phyloP scores from a whole-genome alignment of 2,888 invertebrate genomes.

The Prionchulus punctatus region DNA sequence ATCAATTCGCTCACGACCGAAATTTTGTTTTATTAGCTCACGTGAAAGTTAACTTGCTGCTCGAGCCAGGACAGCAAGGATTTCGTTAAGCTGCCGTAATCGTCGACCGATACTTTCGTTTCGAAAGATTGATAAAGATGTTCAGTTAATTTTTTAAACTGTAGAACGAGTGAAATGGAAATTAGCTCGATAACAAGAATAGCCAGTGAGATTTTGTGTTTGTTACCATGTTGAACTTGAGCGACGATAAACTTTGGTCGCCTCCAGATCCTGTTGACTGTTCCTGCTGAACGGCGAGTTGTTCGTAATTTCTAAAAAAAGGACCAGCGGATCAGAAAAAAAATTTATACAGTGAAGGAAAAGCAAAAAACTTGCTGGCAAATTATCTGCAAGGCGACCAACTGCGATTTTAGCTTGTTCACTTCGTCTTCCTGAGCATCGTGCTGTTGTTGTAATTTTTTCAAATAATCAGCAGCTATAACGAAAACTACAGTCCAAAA shows the following conservation, averaged over 20 bases:
- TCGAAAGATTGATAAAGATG: constrained; percentile 7
- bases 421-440: constrained; percentile 20
- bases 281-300: constrained; percentile 13
- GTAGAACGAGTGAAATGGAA: too few species aligned
- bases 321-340: background rate
- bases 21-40: too few species aligned
- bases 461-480: constrained; percentile 26
- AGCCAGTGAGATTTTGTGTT: too few species aligned
- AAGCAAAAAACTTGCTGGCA: constrained; percentile 18
- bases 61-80: constrained; percentile 10
- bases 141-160: constrained; percentile 5
- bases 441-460: constrained; percentile 19
- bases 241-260: background rate
- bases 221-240: constrained; percentile 5
- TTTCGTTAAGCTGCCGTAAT: constrained; percentile 6
- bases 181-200: too few species aligned
- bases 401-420: constrained; percentile 16
- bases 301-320: constrained; percentile 19
- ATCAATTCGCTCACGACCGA: too few species aligned
- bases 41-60: constrained; percentile 1
- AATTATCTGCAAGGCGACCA: constrained; percentile 26
- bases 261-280: background rate
- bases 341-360: background rate
- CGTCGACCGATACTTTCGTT: background rate
- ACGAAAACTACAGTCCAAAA: background rate